phyloP scores from a whole-genome alignment of 2,888 invertebrate genomes.

The Trachelus tabidus region DNA sequence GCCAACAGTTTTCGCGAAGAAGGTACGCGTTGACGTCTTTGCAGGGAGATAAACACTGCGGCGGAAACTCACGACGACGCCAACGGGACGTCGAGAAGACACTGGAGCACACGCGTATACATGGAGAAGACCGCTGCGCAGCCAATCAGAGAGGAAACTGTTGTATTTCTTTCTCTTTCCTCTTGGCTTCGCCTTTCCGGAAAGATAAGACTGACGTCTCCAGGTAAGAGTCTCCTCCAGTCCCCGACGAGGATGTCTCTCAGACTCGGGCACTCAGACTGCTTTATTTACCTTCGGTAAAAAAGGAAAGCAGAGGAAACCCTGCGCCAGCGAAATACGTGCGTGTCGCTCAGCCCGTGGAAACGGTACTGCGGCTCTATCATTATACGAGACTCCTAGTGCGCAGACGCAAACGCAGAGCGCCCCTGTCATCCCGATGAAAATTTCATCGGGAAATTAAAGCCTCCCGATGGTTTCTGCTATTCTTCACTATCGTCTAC shows the following conservation, averaged over 20 bases:
- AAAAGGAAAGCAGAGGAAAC: neutral
- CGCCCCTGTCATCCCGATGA: slow-evolving; percentile 19
- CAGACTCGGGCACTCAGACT: neutral
- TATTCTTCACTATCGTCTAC: neutral
- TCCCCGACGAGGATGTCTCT: neutral
- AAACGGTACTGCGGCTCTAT: slow-evolving; percentile 55
- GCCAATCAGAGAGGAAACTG: neutral
- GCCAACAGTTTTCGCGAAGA: neutral
- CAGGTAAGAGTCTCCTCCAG: neutral
- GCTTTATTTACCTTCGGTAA: neutral
- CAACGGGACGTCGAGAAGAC: neutral
- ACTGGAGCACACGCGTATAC: neutral
- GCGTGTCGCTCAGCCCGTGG: slow-evolving; percentile 30
- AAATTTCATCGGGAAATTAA: neutral
- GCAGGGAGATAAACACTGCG: neutral
- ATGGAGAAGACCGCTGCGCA: neutral
- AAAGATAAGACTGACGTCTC: neutral
- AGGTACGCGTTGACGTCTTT: neutral
- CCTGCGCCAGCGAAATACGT: neutral
- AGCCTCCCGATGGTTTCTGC: neutral
- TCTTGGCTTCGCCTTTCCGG: neutral
- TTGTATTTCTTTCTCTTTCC: neutral
- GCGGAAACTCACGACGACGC: neutral
- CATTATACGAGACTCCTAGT: slow-evolving; percentile 17
- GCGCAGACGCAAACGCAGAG: slow-evolving; percentile 33